phyloP scores from a whole-genome alignment of 2,888 invertebrate species.

The Galerucella nymphaeae region DNA sequence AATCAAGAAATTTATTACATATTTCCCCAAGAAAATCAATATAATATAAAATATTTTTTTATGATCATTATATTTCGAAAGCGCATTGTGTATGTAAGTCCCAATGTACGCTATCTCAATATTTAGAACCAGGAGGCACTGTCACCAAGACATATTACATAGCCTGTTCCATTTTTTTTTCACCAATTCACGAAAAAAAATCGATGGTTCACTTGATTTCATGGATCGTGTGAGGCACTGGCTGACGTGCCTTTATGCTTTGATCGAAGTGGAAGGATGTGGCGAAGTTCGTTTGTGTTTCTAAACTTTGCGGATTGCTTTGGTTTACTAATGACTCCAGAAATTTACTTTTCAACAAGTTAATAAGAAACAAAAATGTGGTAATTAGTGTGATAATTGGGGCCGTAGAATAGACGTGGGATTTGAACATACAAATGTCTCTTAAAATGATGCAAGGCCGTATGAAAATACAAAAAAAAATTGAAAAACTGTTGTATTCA shows the following conservation, averaged over 20 bases:
- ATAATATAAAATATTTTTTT: too few relatives aligned
- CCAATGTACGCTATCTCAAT: slow-evolving; percentile 42
- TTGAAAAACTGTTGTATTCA: too few relatives aligned
- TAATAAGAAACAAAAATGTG: neutral
- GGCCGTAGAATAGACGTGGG: neutral
- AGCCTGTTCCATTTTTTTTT: slow-evolving; percentile 9
- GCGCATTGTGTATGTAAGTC: neutral
- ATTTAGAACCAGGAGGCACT: slow-evolving; percentile 51
- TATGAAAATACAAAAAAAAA: too few relatives aligned
- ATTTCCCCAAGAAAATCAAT: too few relatives aligned
- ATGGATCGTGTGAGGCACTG: slow-evolving; percentile 12
- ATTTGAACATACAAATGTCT: too few relatives aligned
- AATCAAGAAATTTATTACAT: too few relatives aligned
- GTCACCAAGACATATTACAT: slow-evolving; percentile 35
- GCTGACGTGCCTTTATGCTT: neutral
- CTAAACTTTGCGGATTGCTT: neutral
- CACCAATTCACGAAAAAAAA: slow-evolving; percentile 22
- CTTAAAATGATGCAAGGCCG: too few relatives aligned
- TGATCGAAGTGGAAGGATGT: neutral
- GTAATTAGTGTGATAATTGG: neutral
- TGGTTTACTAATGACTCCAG: neutral
- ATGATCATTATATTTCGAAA: neutral
- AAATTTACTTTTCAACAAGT: neutral
- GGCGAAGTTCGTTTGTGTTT: slow-evolving; percentile 7
- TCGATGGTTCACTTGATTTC: slow-evolving; percentile 21